phyloP scores from a whole-genome alignment of 2,113 vertebrate genomes.

The Bos javanicus region DNA sequence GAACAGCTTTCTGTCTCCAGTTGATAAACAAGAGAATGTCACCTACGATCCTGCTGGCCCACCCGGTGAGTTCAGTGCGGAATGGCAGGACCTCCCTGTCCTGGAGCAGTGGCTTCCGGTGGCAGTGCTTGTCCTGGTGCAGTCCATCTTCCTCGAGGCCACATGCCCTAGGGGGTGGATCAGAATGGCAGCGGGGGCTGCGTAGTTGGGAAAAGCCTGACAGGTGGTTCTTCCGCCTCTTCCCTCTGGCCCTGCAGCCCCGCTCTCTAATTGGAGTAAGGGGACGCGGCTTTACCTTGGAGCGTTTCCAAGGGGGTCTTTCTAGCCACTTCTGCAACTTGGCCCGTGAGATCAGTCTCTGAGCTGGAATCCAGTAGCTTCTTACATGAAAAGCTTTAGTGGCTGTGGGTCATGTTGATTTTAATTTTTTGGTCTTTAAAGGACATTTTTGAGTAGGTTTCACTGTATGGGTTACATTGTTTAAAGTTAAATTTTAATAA shows the following conservation, averaged over 20 bases:
- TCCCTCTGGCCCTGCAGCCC: too few relatives aligned
- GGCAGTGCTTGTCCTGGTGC: neutral
- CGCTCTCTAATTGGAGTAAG: neutral
- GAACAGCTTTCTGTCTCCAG: neutral
- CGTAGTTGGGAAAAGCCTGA: too few relatives aligned
- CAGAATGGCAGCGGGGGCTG: neutral
- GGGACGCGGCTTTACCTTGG: neutral
- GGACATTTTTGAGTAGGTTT: neutral
- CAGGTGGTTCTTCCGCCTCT: neutral
- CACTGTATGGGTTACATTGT: neutral
- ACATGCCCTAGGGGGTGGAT: neutral
- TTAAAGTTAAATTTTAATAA: conserved; percentile 17
- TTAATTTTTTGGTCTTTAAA: neutral
- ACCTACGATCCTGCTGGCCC: accelerated
- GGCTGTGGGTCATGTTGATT: neutral
- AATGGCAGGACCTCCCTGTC: neutral
- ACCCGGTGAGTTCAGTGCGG: neutral
- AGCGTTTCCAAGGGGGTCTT: neutral
- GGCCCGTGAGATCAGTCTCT: neutral
- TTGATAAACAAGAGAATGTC: too few relatives aligned
- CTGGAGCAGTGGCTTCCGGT: neutral
- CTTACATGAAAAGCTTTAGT: neutral
- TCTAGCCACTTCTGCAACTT: neutral
- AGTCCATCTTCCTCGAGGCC: neutral
- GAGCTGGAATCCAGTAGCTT: neutral